Base-by-base conservation (phyloP, 2,113 vertebrate genomes). In the Hirundichthys speculiger region DNA sequence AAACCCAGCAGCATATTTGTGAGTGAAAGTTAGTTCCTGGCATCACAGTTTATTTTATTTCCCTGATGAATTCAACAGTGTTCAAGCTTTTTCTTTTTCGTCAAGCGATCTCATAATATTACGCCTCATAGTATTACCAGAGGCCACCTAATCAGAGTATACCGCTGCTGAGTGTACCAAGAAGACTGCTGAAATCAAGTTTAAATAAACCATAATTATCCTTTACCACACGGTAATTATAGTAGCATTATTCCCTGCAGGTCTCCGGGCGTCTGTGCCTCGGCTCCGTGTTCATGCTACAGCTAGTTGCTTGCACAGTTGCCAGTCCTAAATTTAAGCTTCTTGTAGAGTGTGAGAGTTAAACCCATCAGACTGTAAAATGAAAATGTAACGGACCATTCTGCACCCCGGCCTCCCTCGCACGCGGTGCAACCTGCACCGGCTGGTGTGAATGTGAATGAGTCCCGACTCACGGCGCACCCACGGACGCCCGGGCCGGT, bases 281-380 rank as follows among this genome's bases (percentile, higher is more conserved):
- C 25, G 3, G 30, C 27, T 40, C 13, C 52, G 72, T n/a, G 57
- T 40, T 46, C 43, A 11, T 45, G 41, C 40, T 63, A 20, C 63
- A 62, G 56, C 75, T 57, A 51, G 48, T 22, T 11, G 4, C 63
- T 21, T 21, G 30, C 10, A 14, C 15, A 0, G 24, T 18, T 50
- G 54, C 62, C 43, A 6, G 48, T 39, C 65, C 45, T 21, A 6
- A 66, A 56, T 55, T 25, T 55, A 42, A 70, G 57, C 65, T 55
- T 22, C 49, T 53, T 46, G 64, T 22, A 1, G 21, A 53, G 68
- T 34, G 51, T 18, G 41, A 52, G 61, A 43, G 77, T 57, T 78
- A 64, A 72, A 65, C 43, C 67, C 10, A 34, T 71, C 59, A 64
- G 63, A 77, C 45, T 72, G 77, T 68, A 55, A 78, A 75, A 80